These are phyloP conservation scores for Drosophila formosana DNA, from an alignment of 2,888 invertebrate genomes.

Conservation along the genomic window DNA sequence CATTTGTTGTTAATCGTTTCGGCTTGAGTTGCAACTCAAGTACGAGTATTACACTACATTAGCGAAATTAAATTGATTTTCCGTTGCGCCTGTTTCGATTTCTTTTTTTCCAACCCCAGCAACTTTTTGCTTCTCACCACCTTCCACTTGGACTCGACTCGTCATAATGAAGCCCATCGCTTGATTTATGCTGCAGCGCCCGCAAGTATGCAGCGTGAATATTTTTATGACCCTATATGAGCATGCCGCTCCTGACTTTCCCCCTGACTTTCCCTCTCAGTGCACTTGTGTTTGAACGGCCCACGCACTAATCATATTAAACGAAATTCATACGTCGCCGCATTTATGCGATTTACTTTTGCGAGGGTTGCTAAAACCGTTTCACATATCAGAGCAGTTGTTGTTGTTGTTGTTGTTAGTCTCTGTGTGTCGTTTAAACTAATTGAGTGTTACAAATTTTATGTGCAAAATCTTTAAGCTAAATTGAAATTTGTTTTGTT, in stretches of 20 bases:
- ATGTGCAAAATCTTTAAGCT: conserved; percentile 79
- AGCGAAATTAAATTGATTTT: conserved; percentile 83
- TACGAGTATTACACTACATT: conserved; percentile 80
- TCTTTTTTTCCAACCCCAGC: conserved; percentile 37
- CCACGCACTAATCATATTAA: conserved; percentile 81
- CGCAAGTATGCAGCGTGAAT: conserved; percentile 80
- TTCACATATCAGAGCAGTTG: conserved; percentile 32
- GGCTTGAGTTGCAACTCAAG: conserved; percentile 47
- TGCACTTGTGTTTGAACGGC: conserved; percentile 64
- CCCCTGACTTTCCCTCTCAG: conserved; percentile 13
- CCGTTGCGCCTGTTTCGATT: conserved; percentile 39
- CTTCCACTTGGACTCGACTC: conserved; percentile 43
- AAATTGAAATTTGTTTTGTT: conserved; percentile 80
- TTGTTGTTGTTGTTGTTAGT: conserved; percentile 14
- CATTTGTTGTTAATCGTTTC: conserved; percentile 76
- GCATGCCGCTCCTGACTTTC: conserved; percentile 32
- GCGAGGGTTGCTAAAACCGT: conserved; percentile 60
- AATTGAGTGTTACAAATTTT: conserved; percentile 83
- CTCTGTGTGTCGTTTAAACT: conserved; percentile 73
- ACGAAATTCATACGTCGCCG: conserved; percentile 76
- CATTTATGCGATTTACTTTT: conserved; percentile 71
- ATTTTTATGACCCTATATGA: conserved; percentile 72
- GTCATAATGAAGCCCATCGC: conserved; percentile 63
- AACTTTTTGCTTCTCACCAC: conserved; percentile 55
- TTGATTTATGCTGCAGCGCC: conserved; percentile 80